Base-by-base conservation (phyloP, 2,888 invertebrate genomes). In the Meganola albula region DNA sequence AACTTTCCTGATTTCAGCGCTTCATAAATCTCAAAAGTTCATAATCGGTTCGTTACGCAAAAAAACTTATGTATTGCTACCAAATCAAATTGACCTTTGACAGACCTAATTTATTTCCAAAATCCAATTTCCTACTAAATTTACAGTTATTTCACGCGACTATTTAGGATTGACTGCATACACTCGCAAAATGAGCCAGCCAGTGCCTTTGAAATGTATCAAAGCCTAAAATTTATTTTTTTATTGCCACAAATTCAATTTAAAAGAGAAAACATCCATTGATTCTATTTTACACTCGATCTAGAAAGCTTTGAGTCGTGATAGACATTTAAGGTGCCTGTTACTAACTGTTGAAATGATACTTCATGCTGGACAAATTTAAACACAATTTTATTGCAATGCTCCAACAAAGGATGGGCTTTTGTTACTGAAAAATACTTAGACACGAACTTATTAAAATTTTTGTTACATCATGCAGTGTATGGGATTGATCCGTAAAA, bases 61-160 rank as follows among this genome's bases (percentile, higher is more conserved):
- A 38, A 37, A 40, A 23, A 31, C 24, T 25, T 6, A 8, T 16
- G 34, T 16, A 41, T 56, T 44, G 30, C 46, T 26, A 34, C 24
- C 24, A 53, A 49, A 53, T 55, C 39, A 27, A 37, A 46, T 32
- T 32, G 40, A 56, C 32, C 49, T 43, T 37, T 49, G 47, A 44
- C 53, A 40, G 22, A 33, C 24, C 9, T 27, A 33, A 28, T 7
- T 25, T 35, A 31, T 27, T 27, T 34, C 25, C 40, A 29, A 14
- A 31, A 52, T 37, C 34, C 28, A 32, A 40, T 51, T 38, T 39
- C 14, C 32, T 38, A 32, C n/a, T n/a, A n/a, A n/a, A 26, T 31
- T 16, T 13, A 44, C 40, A 24, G 39, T 40, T 35, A 44, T 37
- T 51, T 47, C 39, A 37, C 42, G 28, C 34, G 10, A 10, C 28